phyloP scores from a whole-genome alignment of 2,113 vertebrate genomes.

The Pyrgilauda ruficollis region DNA sequence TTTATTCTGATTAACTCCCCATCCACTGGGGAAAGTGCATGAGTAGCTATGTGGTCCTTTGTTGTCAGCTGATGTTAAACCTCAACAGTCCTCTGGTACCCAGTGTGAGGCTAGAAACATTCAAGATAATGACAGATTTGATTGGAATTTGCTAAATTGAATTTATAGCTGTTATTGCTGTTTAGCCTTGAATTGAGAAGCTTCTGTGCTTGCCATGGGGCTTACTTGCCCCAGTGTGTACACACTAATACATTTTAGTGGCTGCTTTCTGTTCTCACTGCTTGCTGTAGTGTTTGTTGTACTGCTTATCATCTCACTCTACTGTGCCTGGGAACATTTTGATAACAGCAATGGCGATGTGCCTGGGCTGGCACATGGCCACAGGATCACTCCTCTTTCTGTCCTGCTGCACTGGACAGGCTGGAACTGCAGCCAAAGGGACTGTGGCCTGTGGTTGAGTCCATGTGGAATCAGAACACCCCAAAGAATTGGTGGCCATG shows the following conservation, averaged over 20 bases:
- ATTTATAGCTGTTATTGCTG: not conserved
- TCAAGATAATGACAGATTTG: not conserved
- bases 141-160: not conserved
- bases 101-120: not conserved
- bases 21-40: not conserved
- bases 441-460: not conserved
- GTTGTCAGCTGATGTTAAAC: not conserved
- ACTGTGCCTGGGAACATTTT: not conserved
- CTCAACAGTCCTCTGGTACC: not conserved
- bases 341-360: not conserved
- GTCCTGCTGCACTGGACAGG: not conserved
- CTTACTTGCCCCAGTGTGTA: not conserved
- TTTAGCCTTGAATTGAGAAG: not conserved
- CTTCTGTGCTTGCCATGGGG: not conserved
- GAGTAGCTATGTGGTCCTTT: not conserved
- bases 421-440: not conserved
- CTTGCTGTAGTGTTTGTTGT: not conserved
- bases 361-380: not conserved
- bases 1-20: not conserved
- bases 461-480: not conserved
- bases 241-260: not conserved
- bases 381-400: rapidly evolving
- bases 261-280: not conserved
- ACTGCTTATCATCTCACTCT: not conserved
- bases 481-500: not conserved